A percentile compares a stretch with the other conserved stretches of the same genome.
Conservation (phyloP, 1,140 invertebrate genomes). For the Heliothis subflexa region DNA sequence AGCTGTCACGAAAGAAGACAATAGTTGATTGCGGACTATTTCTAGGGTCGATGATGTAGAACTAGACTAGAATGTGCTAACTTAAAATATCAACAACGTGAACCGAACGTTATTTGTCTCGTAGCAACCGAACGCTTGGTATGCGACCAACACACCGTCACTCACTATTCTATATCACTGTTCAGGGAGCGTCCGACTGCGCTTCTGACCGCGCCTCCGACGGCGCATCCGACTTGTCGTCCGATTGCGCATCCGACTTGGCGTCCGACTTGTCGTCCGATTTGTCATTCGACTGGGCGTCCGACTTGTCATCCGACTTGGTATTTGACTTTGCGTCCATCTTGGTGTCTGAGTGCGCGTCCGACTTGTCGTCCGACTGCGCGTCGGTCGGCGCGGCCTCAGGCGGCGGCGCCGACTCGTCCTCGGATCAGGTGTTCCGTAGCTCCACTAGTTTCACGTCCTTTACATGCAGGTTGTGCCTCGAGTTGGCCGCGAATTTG, state of each 20-base stretch:
- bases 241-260: slow-evolving; percentile 9
- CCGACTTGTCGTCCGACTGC: neutral
- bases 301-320: too few relatives aligned
- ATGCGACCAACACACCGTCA: slow-evolving; percentile 62
- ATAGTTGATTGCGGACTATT: slow-evolving; percentile 14
- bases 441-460: slow-evolving; percentile 91
- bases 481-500: slow-evolving; percentile 92
- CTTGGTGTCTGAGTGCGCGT: slow-evolving; percentile 18
- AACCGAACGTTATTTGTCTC: neutral
- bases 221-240: neutral
- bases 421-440: slow-evolving; percentile 81
- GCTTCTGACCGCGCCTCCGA: too few relatives aligned
- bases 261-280: slow-evolving; percentile 12
- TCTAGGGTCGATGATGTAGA: slow-evolving; percentile 41
- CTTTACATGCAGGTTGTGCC: slow-evolving; percentile 91
- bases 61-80: slow-evolving; percentile 49
- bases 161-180: slow-evolving; percentile 53
- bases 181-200: slow-evolving; percentile 15
- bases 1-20: slow-evolving; percentile 42
- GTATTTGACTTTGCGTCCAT: slow-evolving; percentile 16
- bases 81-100: slow-evolving; percentile 38
- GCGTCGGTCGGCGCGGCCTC: neutral
- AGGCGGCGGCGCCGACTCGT: slow-evolving; percentile 45
- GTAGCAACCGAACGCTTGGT: slow-evolving; percentile 38
- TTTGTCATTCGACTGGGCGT: neutral